Base-by-base conservation (phyloP, 1,140 invertebrate genomes). In the Homarus americanus region DNA sequence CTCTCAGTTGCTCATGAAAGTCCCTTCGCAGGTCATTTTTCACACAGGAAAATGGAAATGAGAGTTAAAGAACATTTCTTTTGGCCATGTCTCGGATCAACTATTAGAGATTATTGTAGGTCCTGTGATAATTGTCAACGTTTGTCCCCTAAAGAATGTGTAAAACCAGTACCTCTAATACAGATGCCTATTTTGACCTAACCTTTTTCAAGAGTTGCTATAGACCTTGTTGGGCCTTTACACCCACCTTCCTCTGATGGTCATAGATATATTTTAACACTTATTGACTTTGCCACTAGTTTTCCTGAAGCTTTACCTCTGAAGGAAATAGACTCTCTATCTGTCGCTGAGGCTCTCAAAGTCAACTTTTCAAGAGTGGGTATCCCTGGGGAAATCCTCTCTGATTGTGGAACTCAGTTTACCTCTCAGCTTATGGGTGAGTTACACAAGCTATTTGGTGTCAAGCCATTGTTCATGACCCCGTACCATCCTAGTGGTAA, bases 291-390 rank as follows among this genome's bases (percentile, higher is more conserved):
- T 87, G 85, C 85, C n/a, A 78, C 44, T 15, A 41, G 76, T 2
- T 80, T 88, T 49, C 49, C 76, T 15, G 86, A 88, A 66, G 86
- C 86, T 40, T 3, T 80, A 36, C 86, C 78, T 32, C n/a, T 88
- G 15, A 66, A 76, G 34, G 38, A 49, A 44, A 76, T 87, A 40
- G 24, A 58, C 2, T 66, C 75, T 32, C 0, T 73, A 12, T 28
- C 63, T 0, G 58, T 88, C 5, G 86, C 85, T 36, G 72, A 78
- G 2, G 17, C 73, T 10, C 38, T 85, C 15, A 3, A 2, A 15
- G 24, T 17, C 2, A 36, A 78, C 28, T 87, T 87, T 2, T 53
- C 75, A 38, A 36, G 41, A 38, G 85, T 87, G 34, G 85, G 85
- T 15, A 87, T 87, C 32, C 73, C 73, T 34, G 69, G 38, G 28